phyloP scores from a whole-genome alignment of 2,797 vertebrate genomes.

The Eptatretus atami region DNA sequence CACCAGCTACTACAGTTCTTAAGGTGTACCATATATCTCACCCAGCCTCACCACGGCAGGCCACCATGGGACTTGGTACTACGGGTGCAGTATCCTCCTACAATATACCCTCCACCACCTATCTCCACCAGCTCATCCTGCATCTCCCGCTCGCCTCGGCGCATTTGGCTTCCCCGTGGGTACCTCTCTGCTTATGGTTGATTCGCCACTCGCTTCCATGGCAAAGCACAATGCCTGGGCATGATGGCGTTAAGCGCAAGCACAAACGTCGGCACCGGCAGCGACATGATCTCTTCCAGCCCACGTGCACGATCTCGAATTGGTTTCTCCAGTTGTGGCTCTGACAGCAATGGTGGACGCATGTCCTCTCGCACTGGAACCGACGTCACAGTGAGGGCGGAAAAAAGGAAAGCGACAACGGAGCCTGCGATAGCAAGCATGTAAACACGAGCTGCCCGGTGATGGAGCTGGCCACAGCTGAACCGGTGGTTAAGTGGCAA shows the following conservation, averaged over 20 bases:
- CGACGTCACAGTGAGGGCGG: too few relatives aligned
- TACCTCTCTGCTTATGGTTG: background rate
- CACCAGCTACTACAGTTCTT: conserved; percentile 90
- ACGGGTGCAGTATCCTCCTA: conserved; percentile 46
- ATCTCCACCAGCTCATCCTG: conserved; percentile 44
- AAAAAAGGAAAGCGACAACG: too few relatives aligned
- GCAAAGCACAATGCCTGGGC: too few relatives aligned
- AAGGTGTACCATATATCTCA: conserved; percentile 75
- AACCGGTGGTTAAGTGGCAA: too few relatives aligned
- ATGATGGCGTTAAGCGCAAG: conserved; percentile 20
- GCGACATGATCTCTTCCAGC: conserved; percentile 10
- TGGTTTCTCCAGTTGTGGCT: too few relatives aligned
- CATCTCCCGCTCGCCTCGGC: conserved; percentile 27
- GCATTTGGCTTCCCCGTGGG: conserved; percentile 28
- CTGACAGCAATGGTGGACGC: too few relatives aligned
- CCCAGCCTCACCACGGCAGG: conserved; percentile 12
- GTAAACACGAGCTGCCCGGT: too few relatives aligned
- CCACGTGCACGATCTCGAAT: too few relatives aligned
- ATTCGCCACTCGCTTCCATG: background rate
- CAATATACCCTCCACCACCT: conserved; percentile 48
- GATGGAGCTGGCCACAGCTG: too few relatives aligned
- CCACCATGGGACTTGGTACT: conserved; percentile 56
- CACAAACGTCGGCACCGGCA: conserved; percentile 46
- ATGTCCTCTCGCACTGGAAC: too few relatives aligned
- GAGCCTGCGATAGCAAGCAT: too few relatives aligned